Evolutionary conservation across 2,888 invertebrate species (phyloP), one percentile per base, ranked within the genome.

Genomic region (Muschampia plurimacula): DNA sequence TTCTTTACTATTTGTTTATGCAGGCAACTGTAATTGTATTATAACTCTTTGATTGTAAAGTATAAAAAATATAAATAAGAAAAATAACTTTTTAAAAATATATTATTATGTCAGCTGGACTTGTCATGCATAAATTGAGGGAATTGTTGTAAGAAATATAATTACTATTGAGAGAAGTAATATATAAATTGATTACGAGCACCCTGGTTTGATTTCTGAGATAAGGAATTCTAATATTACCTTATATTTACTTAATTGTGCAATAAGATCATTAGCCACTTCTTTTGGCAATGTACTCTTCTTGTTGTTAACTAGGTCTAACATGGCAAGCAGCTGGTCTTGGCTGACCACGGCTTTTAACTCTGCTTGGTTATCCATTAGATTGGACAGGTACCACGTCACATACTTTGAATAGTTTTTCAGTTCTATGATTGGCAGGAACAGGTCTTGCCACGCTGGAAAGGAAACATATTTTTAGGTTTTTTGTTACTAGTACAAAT

Each of bases 371-470:
- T 32, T 32, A 32, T 32, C 32, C 44, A 96, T 78, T 7, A 96
- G 84, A 64, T 94, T 93, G 8, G 95, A 89, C 69, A 97, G 91
- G 82, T 97, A 96, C 67, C 94, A 93, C 7, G 95, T 87, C 46
- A 96, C 94, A 86, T 96, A 96, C 77, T 95, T 95, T 0, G 96
- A 94, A 80, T 97, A 97, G 82, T 95, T 96, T 83, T 96, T 96
- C 85, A 97, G 88, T 77, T 97, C 97, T 62, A 97, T 90, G 82
- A 97, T 89, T 0, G 97, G 96, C 55, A 96, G 89, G 95, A 97
- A 97, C 1, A 97, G 89, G 75, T 97, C 96, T 87, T 96, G 96
- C 96, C 97, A 97, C 13, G 96, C 96, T 96, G 91, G 95, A 70
- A 74, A 63, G 75, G 76, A 72, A 22, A 39, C 2, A 5, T 39